Evolutionary conservation across 2,888 invertebrate species (phyloP).

Genomic region (Helleia helle): DNA sequence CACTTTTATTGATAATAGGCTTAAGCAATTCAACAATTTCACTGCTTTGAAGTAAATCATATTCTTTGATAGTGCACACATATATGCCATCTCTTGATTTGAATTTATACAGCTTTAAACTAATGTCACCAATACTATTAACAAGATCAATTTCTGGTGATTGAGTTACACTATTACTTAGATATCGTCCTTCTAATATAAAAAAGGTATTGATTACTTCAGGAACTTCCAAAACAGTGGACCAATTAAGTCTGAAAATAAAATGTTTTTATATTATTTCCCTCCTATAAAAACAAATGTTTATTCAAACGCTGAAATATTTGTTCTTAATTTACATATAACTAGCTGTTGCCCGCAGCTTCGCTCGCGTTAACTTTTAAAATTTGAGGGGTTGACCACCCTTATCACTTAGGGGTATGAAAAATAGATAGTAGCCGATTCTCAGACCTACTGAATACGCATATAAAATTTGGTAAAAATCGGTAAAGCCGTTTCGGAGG

Average conservation of each 20-base stretch:
- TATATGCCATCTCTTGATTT: constrained; percentile 30
- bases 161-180: constrained; percentile 37
- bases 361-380: too few relatives aligned
- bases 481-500: too few relatives aligned
- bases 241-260: constrained; percentile 45
- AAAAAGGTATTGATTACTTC: constrained; percentile 38
- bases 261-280: constrained; percentile 16
- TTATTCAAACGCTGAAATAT: neutral
- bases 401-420: too few relatives aligned
- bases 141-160: constrained; percentile 25
- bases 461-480: too few relatives aligned
- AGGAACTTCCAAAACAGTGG: constrained; percentile 26
- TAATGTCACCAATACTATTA: constrained; percentile 38
- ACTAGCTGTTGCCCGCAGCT: too few relatives aligned
- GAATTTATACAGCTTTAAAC: constrained; percentile 41
- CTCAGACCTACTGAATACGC: too few relatives aligned
- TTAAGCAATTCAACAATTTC: constrained; percentile 49
- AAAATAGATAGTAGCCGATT: too few relatives aligned
- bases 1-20: constrained; percentile 35
- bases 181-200: constrained; percentile 54
- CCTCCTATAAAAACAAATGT: neutral
- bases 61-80: constrained; percentile 48
- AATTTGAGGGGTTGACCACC: too few relatives aligned
- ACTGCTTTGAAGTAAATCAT: constrained; percentile 46
- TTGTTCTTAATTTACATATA: neutral